Evolutionary conservation across 2,113 vertebrate species (phyloP), one percentile per base, ranked within the genome.

Genomic region (Dendropsophus ebraccatus): DNA sequence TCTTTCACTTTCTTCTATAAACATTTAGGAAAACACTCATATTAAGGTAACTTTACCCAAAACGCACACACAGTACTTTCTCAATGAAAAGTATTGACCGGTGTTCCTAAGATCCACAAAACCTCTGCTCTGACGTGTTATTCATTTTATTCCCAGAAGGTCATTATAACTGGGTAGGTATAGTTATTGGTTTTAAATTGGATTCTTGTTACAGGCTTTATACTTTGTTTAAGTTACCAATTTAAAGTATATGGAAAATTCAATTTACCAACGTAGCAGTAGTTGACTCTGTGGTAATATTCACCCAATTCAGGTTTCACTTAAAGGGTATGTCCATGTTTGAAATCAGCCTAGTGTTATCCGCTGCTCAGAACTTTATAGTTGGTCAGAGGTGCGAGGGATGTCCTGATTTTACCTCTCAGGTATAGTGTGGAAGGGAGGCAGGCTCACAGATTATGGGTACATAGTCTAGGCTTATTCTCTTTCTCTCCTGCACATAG

Each of bases 21-120:
- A 70, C 67, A 70, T 70, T 41, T 70, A 70, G 8, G 19, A 70
- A 70, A 70, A 70, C 67, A 70, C 67, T 70, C 67, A 70, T 23
- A n/a, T n/a, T n/a, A 70, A 70, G 32, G 67, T 70, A 69, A 67
- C 28, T 32, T 12, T 32, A 67, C 28, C 13, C 28, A 67, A 69
- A 69, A 69, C 21, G 65, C 17, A 69, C 5, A 2, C 50, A 17
- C 13, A 30, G 30, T 32, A 35, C 65, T 35, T 35, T 35, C 16
- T 69, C 5, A 5, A 12, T 35, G 30, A 35, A 41, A 17, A 70
- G 35, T 35, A 37, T 19, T 35, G 12, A 37, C 30, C 19, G 65
- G 32, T 69, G 30, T 67, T 67, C 62, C 19, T 17, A 6, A 19
- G 6, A 35, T 37, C 65, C 17, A 35, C 32, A 69, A 69, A 35